Conservation (phyloP, 2,113 vertebrate genomes). For the Cervus canadensis region DNA sequence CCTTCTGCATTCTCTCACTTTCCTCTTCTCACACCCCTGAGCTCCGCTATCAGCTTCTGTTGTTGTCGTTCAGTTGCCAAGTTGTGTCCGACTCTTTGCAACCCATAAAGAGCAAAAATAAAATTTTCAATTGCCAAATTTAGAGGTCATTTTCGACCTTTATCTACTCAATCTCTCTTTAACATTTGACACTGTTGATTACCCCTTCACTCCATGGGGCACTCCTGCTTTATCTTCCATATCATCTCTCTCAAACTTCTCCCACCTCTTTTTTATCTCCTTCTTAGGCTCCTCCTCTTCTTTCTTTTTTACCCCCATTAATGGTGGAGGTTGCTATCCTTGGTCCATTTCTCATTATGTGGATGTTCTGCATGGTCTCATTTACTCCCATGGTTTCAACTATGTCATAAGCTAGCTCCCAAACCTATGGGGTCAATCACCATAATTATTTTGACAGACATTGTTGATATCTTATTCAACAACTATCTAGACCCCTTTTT, state of each 20-base stretch:
- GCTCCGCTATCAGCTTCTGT: neutral
- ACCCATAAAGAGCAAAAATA: neutral
- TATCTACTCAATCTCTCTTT: neutral
- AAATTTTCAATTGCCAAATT: neutral
- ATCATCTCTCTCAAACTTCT: neutral
- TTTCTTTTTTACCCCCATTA: neutral
- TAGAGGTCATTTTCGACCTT: neutral
- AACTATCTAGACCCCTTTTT: neutral
- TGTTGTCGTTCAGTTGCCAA: neutral
- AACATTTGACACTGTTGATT: neutral
- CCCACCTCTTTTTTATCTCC: neutral
- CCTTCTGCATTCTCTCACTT: neutral
- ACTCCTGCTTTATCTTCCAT: neutral
- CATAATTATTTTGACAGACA: neutral
- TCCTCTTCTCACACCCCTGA: neutral
- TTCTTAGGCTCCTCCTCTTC: neutral
- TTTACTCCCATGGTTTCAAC: neutral
- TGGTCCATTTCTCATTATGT: neutral
- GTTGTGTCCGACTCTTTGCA: neutral
- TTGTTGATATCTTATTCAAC: neutral
- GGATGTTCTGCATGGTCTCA: neutral
- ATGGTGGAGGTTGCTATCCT: neutral
- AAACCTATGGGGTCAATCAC: neutral
- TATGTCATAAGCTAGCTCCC: neutral
- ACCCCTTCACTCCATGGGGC: neutral